phyloP scores from a whole-genome alignment of 2,797 vertebrate genomes.

The Eidolon dupreanum region DNA sequence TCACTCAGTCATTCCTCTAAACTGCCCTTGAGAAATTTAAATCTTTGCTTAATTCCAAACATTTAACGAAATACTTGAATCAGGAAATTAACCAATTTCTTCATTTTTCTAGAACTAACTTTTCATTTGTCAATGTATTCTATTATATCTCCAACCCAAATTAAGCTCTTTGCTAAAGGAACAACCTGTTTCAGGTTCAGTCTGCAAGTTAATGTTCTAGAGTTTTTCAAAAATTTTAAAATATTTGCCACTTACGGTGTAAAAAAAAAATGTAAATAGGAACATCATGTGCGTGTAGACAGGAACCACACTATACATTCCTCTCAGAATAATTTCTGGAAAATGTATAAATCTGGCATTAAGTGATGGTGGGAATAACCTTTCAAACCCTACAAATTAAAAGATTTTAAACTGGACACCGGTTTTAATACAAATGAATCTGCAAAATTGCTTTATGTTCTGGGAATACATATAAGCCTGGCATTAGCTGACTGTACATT shows the following conservation, averaged over 20 bases:
- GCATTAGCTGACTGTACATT: not conserved
- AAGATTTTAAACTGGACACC: not conserved
- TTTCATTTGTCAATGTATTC: not conserved
- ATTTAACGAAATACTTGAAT: slow-evolving; percentile 52
- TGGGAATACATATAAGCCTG: not conserved
- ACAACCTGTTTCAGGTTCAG: not conserved
- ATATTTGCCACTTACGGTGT: not conserved
- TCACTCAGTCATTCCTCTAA: slow-evolving; percentile 80
- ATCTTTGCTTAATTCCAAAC: slow-evolving; percentile 69
- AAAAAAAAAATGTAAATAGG: not conserved
- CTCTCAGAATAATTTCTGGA: slow-evolving; percentile 4
- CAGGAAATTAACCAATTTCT: not conserved
- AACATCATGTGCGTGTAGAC: not conserved
- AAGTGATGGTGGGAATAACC: not conserved
- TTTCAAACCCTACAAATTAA: not conserved
- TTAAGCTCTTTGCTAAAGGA: slow-evolving; percentile 30
- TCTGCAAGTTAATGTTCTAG: slow-evolving; percentile 41
- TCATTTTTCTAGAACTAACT: slow-evolving; percentile 40
- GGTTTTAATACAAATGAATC: slow-evolving; percentile 1
- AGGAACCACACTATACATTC: not conserved
- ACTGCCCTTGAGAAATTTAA: slow-evolving; percentile 54
- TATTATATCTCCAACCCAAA: not conserved
- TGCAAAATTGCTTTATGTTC: slow-evolving; percentile 34
- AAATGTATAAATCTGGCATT: not conserved
- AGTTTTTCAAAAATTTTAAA: slow-evolving; percentile 29